Evolutionary conservation across 2,888 invertebrate genomes (phyloP).

Genomic region (Aphidius colemani): DNA sequence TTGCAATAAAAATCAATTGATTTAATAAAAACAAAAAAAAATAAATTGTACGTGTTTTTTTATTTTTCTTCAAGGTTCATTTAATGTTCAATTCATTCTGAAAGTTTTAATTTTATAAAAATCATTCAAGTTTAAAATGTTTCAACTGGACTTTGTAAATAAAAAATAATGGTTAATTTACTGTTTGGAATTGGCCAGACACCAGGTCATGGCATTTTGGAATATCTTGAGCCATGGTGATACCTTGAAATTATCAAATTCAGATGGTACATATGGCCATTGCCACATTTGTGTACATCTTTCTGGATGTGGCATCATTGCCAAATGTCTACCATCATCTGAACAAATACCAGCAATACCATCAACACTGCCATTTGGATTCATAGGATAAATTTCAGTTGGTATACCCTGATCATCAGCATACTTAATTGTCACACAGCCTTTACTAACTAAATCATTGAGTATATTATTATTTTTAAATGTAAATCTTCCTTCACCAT

Average conservation of each 20-base stretch:
- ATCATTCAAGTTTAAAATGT: too few species aligned
- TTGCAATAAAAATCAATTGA: too few species aligned
- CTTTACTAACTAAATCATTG: constrained; percentile 62
- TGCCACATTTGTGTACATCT: constrained; percentile 89
- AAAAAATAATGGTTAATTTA: too few species aligned
- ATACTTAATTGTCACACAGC: constrained; percentile 80
- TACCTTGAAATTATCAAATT: constrained; percentile 62
- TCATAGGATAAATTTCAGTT: constrained; percentile 87
- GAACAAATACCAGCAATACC: constrained; percentile 93
- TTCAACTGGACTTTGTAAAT: too few species aligned
- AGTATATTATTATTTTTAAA: constrained; percentile 64
- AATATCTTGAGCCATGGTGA: constrained; percentile 95
- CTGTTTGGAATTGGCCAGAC: constrained; percentile 27
- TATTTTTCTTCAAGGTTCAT: too few species aligned
- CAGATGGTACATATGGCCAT: constrained; percentile 73
- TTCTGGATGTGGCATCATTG: constrained; percentile 99
- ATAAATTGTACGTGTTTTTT: too few species aligned
- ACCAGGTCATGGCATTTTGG: constrained; percentile 83
- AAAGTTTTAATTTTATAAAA: too few species aligned
- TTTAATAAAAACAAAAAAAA: too few species aligned
- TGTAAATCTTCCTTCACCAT: constrained; percentile 88
- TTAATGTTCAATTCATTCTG: too few species aligned
- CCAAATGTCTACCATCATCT: constrained; percentile 88
- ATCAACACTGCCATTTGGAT: constrained; percentile 88
- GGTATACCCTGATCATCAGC: constrained; percentile 78